A percentile compares a stretch with the other conserved stretches of the same genome.
phyloP scores from a whole-genome alignment of 64 coral and sea anemone species.

The Montipora foliosa region DNA sequence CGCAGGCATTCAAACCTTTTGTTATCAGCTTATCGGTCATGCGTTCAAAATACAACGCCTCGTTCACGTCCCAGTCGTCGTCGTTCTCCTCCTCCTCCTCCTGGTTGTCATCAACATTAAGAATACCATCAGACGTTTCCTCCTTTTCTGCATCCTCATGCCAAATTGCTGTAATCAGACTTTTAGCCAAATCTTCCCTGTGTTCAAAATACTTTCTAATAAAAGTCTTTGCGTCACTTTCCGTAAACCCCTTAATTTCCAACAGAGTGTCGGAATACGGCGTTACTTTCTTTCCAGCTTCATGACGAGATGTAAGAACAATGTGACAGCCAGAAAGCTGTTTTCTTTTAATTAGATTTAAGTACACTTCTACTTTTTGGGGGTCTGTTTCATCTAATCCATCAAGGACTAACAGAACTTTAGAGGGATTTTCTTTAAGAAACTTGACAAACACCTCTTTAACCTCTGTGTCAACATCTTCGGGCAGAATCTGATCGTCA shows the following conservation, averaged over 20 bases:
- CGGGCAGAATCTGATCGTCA: slow-evolving; percentile 42
- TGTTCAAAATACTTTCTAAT: slow-evolving; percentile 2
- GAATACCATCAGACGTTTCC: neutral
- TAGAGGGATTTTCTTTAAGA: slow-evolving; percentile 22
- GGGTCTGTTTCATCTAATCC: slow-evolving; percentile 28
- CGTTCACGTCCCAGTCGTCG: neutral
- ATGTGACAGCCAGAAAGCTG: neutral
- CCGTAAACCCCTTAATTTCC: neutral
- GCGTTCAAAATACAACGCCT: neutral
- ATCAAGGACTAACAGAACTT: slow-evolving; percentile 48
- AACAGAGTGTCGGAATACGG: neutral
- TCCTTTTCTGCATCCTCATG: neutral
- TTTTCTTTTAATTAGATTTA: neutral
- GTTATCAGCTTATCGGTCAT: neutral
- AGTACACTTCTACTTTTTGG: neutral
- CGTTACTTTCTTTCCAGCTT: neutral
- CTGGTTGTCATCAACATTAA: neutral
- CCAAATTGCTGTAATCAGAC: neutral
- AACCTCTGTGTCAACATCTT: slow-evolving; percentile 18
- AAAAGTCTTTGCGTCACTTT: neutral
- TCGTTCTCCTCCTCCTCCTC: neutral
- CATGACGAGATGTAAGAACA: slow-evolving; percentile 22
- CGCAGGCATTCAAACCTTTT: neutral
- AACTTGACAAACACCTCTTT: slow-evolving; percentile 25
- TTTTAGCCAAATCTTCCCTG: neutral